A percentile compares a stretch with the other conserved stretches of the same genome.
phyloP scores from a whole-genome alignment of 2,888 invertebrate species.

The Pasiphila rectangulata region DNA sequence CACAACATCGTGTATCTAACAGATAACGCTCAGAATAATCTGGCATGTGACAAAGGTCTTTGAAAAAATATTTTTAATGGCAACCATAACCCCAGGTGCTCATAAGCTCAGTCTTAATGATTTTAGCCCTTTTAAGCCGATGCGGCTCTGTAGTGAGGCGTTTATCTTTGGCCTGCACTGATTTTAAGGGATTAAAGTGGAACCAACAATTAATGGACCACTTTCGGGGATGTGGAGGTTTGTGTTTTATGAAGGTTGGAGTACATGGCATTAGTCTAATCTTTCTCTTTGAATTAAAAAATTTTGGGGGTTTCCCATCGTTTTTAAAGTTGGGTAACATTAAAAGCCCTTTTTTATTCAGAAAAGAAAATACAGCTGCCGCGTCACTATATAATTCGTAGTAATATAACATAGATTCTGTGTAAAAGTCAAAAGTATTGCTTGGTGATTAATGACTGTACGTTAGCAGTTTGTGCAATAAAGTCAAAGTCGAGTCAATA shows the following conservation, averaged over 20 bases:
- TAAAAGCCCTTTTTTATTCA: too few species aligned
- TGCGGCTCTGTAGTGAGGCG: constrained; percentile 44
- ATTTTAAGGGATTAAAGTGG: constrained; percentile 31
- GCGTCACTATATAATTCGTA: too few species aligned
- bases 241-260: constrained; percentile 7
- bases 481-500: too few species aligned
- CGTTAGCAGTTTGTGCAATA: too few species aligned
- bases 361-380: too few species aligned
- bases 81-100: constrained; percentile 34
- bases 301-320: background rate
- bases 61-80: constrained; percentile 46
- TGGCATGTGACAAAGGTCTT: constrained; percentile 38
- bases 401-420: too few species aligned
- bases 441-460: too few species aligned
- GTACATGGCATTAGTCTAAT: background rate
- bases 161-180: constrained; percentile 47
- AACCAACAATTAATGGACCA: constrained; percentile 21
- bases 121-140: constrained; percentile 47
- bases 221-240: constrained; percentile 22
- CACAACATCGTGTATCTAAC: constrained; percentile 31
- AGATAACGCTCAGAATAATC: constrained; percentile 44
- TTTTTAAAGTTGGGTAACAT: too few species aligned
- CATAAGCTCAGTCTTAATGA: constrained; percentile 34
- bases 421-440: too few species aligned
- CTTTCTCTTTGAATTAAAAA: background rate